Base-by-base conservation (phyloP, 2,888 invertebrate species). In the Zonitis immaculata region DNA sequence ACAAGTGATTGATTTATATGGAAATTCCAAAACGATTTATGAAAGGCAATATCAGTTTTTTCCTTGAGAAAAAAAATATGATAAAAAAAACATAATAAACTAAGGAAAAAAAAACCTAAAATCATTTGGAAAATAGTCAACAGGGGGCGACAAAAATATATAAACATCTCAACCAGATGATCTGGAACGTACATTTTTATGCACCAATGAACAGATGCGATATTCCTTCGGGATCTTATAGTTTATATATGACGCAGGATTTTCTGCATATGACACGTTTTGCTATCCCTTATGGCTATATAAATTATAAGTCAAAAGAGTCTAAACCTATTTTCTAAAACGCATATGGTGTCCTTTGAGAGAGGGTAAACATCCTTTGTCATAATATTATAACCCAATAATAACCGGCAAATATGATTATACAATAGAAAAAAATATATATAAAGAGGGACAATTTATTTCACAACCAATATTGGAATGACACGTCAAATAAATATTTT, bases 1-100 rank as follows among this genome's bases (percentile, higher is more conserved):
- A 60, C 55, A 61, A 59, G 63, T 68, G 68, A 68, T 68, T 68
- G 66, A 67, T 68, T 67, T 65, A 62, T 65, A 65, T 63, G 63
- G 63, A 66, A 66, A 65, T 65, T 62, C 62, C 6, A 14, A 57
- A 59, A 52, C 47, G 58, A 59, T 59, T 61, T 59, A 49, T 52
- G 49, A 55, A 49, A 47, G 30, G 20, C 16, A 16, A 27, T 11
- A 27, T 5, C 22, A 5, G 22, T 22, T 46, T 25, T 18, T 30
- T 27, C n/a, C n/a, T n/a, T n/a, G n/a, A n/a, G n/a, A n/a, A n/a
- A n/a, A 22, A 22, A 22, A 22, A 4, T 22, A 22, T 18, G 3
- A 9, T 16, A 35, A 35, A 35, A 30, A 30, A 30, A 30, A 12
- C 2, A 12, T n/a, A 4, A 12, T 11, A 11, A 11, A 27, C 6